These are phyloP conservation scores for Caenorhabditis japonica DNA, from an alignment of 2,888 invertebrate species.

Conservation along the genomic window DNA sequence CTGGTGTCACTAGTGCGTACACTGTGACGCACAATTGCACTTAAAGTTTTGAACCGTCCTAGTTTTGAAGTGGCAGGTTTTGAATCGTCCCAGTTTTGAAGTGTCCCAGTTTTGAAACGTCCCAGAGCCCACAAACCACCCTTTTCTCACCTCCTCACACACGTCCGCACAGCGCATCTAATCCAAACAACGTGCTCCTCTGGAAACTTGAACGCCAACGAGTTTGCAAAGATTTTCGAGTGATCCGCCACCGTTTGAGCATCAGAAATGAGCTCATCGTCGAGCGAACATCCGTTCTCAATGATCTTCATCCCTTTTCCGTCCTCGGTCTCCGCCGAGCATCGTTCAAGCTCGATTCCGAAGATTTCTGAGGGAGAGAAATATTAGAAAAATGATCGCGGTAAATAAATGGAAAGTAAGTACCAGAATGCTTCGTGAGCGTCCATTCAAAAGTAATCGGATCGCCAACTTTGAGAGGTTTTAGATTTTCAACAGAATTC, in stretches of 20 bases:
- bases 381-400: background rate
- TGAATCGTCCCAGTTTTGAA: too few species aligned
- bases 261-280: slow-evolving; percentile 46
- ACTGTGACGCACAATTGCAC: too few species aligned
- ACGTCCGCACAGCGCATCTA: slow-evolving; percentile 26
- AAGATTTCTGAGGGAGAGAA: slow-evolving; percentile 37
- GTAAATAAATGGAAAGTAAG: background rate
- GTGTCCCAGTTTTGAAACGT: too few species aligned
- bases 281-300: slow-evolving; percentile 44
- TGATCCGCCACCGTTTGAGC: slow-evolving; percentile 5
- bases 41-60: too few species aligned
- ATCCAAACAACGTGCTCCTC: slow-evolving; percentile 34
- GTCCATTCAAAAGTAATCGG: slow-evolving; percentile 45
- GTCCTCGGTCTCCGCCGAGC: slow-evolving; percentile 33
- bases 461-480: slow-evolving; percentile 40
- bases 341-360: slow-evolving; percentile 34
- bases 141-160: slow-evolving; percentile 19
- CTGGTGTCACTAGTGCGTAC: too few species aligned
- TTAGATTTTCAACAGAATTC: slow-evolving; percentile 1
- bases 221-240: slow-evolving; percentile 33
- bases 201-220: slow-evolving; percentile 42
- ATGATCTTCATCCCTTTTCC: slow-evolving; percentile 47
- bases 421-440: slow-evolving; percentile 17
- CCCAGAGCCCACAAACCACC: too few species aligned
- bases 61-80: too few species aligned